Evolutionary conservation across 2,113 vertebrate species (phyloP).

Genomic region (Pseudonaja textilis): DNA sequence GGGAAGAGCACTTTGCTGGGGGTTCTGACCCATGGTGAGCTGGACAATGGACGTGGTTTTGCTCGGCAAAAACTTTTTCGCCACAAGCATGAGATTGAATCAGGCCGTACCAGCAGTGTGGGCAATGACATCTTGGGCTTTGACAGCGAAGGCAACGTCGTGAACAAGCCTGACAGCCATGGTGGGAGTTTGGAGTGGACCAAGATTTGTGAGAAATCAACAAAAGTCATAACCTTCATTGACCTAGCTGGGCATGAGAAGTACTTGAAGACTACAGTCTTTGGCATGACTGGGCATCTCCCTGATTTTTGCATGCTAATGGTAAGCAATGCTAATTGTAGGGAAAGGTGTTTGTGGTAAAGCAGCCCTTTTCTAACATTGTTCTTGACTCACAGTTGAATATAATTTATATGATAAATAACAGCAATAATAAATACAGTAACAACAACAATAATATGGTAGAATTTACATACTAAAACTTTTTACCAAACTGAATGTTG

Average conservation of each 20-base stretch:
- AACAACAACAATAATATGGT: not conserved
- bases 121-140: conserved; percentile 98
- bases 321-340: conserved; percentile 71
- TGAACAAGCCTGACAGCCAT: conserved; percentile 95
- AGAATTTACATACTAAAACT: not conserved
- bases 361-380: not conserved
- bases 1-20: conserved; percentile 95
- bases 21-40: conserved; percentile 91
- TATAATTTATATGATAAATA: not conserved
- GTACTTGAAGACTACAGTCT: conserved; percentile 97
- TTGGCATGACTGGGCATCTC: conserved; percentile 96
- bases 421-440: not conserved
- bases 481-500: not conserved
- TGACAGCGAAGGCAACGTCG: conserved; percentile 92
- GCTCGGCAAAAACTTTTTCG: conserved; percentile 98
- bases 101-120: conserved; percentile 95
- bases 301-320: conserved; percentile 99
- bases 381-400: not conserved
- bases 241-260: conserved; percentile 97
- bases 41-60: conserved; percentile 96
- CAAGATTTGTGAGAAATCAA: conserved; percentile 97
- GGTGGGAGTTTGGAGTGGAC: conserved; percentile 98
- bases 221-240: conserved; percentile 98
- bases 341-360: not conserved
- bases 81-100: conserved; percentile 97